These are phyloP conservation scores for Anhinga anhinga DNA, from an alignment of 2,113 vertebrate genomes.

Conservation along the genomic window DNA sequence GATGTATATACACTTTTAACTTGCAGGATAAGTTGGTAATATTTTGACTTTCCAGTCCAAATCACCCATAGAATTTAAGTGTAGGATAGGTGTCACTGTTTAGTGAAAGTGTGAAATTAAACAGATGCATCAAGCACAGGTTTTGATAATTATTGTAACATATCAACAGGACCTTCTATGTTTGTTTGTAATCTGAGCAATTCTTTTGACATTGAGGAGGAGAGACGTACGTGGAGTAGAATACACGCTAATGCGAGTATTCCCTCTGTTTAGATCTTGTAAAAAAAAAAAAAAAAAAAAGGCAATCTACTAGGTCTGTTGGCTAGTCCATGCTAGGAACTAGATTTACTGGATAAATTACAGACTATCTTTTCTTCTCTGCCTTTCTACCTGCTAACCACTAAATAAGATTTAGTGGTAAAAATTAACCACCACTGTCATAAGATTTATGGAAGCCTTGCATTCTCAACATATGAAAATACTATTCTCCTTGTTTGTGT, in stretches of 20 bases:
- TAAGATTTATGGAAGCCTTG: not conserved
- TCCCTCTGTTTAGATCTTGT: not conserved
- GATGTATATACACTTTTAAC: not conserved
- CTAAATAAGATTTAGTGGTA: no score
- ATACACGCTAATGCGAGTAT: accelerated
- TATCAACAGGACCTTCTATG: not conserved
- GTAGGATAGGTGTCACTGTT: not conserved
- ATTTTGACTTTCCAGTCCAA: not conserved
- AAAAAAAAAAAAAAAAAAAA: not conserved
- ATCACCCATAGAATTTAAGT: not conserved
- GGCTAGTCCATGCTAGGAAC: not conserved
- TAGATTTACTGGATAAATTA: not conserved
- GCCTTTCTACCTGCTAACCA: not conserved
- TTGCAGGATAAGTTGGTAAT: not conserved
- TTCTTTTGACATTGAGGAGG: not conserved
- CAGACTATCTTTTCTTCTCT: not conserved
- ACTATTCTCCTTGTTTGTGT: not conserved
- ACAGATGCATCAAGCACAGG: not conserved
- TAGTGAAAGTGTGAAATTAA: not conserved
- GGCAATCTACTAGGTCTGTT: not conserved
- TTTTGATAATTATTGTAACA: not conserved
- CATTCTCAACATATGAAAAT: not conserved
- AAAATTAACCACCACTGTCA: no score
- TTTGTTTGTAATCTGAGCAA: not conserved
- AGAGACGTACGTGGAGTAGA: no score